phyloP scores from a whole-genome alignment of 2,888 invertebrate genomes.

The Eupelmus urozonus region DNA sequence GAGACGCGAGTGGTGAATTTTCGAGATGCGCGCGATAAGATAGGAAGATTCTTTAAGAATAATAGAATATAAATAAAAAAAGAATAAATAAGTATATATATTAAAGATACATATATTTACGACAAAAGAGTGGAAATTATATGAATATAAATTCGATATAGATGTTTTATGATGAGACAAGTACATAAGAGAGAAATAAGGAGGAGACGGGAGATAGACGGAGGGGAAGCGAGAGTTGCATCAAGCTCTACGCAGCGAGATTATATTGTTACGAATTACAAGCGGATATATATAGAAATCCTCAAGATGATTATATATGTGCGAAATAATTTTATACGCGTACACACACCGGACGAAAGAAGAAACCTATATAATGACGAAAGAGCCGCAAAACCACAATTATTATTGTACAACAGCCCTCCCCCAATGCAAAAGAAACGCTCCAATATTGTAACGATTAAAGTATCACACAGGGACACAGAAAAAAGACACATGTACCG shows the following conservation, averaged over 20 bases:
- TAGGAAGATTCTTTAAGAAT: conserved; percentile 9
- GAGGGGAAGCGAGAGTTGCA: neutral
- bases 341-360: conserved; percentile 20
- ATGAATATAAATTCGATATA: conserved; percentile 42
- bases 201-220: neutral
- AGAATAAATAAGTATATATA: conserved; percentile 7
- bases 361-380: neutral
- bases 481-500: conserved; percentile 7
- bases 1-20: neutral
- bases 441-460: neutral
- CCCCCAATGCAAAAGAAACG: too few species aligned
- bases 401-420: neutral
- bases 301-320: conserved; percentile 27
- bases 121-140: conserved; percentile 20
- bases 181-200: neutral
- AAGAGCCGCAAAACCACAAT: neutral
- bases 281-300: conserved; percentile 14
- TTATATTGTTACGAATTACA: conserved; percentile 48
- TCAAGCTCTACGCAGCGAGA: conserved; percentile 5
- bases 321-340: conserved; percentile 48
- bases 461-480: neutral
- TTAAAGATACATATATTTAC: conserved; percentile 39
- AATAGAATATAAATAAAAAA: conserved; percentile 28
- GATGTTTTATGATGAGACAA: conserved; percentile 28
- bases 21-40: conserved; percentile 9